A percentile compares a stretch with the other conserved stretches of the same genome.
phyloP scores from a whole-genome alignment of 1,140 invertebrate species.

The Telenomus remus region DNA sequence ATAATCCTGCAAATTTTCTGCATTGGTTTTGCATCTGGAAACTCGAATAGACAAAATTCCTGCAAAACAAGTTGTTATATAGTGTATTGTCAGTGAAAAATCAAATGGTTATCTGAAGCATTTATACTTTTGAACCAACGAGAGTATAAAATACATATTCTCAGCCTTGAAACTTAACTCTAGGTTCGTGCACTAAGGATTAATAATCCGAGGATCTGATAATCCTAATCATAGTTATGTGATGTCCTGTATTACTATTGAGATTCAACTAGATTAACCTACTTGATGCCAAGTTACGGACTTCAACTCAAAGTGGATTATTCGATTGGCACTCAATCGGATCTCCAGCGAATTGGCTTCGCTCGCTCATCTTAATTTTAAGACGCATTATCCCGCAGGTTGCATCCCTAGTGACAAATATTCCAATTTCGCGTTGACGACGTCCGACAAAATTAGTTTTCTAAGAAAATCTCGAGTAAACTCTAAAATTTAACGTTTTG shows the following conservation, averaged over 20 bases:
- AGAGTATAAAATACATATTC: constrained; percentile 3
- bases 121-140: neutral
- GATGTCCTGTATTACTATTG: constrained; percentile 50
- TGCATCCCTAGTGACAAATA: no score
- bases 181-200: constrained; percentile 10
- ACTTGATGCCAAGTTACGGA: constrained; percentile 42
- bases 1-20: no score
- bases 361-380: constrained; percentile 28
- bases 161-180: constrained; percentile 10
- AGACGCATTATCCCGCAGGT: constrained; percentile 19
- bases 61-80: no score
- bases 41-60: no score
- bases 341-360: constrained; percentile 21
- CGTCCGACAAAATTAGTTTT: no score
- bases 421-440: no score
- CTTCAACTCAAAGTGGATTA: constrained; percentile 45
- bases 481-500: no score
- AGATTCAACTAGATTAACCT: constrained; percentile 52
- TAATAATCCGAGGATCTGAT: constrained; percentile 43
- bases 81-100: no score
- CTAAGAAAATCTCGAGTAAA: no score
- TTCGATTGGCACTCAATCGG: constrained; percentile 34
- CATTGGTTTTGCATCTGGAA: no score
- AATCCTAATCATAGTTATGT: constrained; percentile 44
- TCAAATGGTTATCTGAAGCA: neutral